These are phyloP conservation scores for Caenorhabditis sp. DNA, from an alignment of 2,888 invertebrate genomes.

Conservation along the genomic window DNA sequence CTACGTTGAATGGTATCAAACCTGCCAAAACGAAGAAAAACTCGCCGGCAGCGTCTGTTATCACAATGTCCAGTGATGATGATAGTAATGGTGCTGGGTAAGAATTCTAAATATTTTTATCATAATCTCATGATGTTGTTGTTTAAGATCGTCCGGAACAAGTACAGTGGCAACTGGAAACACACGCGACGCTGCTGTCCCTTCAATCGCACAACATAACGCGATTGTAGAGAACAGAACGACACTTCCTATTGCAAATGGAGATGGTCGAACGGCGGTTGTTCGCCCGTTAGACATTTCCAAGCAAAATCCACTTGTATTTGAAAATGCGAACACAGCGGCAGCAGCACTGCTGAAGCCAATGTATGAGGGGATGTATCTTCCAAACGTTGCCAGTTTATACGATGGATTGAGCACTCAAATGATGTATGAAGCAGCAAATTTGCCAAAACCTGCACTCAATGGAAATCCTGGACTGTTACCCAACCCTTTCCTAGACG, in stretches of 20 bases:
- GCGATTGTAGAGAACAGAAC: neutral
- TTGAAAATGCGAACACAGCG: neutral
- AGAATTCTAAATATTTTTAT: neutral
- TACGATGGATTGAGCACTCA: neutral
- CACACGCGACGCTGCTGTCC: conserved; percentile 21
- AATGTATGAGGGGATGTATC: neutral
- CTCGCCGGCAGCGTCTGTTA: conserved; percentile 25
- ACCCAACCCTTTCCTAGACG: conserved; percentile 19
- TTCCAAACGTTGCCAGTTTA: neutral
- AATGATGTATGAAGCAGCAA: neutral
- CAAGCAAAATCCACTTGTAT: neutral
- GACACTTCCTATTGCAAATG: conserved; percentile 1
- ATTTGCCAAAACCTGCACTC: neutral
- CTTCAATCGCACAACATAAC: conserved; percentile 4
- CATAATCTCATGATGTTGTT: neutral
- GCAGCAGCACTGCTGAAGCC: conserved; percentile 1
- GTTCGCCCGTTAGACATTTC: conserved; percentile 6
- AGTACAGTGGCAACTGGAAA: conserved; percentile 18
- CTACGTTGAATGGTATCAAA: neutral
- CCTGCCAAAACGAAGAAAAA: conserved; percentile 13
- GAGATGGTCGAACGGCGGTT: conserved; percentile 4
- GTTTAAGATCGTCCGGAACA: conserved; percentile 4
- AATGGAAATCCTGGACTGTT: conserved; percentile 3
- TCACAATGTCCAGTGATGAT: conserved; percentile 37
- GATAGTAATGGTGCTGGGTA: conserved; percentile 37